Evolutionary conservation across 2,797 vertebrate species (phyloP).

Genomic region (Kryptopterus vitreolus): DNA sequence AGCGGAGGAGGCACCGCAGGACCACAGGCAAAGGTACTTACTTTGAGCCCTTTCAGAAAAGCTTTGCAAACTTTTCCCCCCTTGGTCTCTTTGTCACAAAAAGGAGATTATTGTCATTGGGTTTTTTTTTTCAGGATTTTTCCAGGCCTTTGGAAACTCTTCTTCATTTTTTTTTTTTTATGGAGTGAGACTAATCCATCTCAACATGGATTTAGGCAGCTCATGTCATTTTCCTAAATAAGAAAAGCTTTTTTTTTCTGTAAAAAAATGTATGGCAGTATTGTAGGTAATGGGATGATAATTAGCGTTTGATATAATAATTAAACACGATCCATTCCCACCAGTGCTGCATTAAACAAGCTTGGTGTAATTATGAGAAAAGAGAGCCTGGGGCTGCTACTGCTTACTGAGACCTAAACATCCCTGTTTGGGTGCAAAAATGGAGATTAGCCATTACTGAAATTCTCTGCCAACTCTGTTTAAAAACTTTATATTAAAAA

Average conservation of each 20-base stretch:
- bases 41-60: slow-evolving; percentile 21
- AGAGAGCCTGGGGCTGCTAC: slow-evolving; percentile 43
- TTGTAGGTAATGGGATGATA: slow-evolving; percentile 52
- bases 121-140: slow-evolving; percentile 26
- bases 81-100: slow-evolving; percentile 17
- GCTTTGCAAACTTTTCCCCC: neutral
- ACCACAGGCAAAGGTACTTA: slow-evolving; percentile 2
- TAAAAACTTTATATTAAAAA: too few species aligned
- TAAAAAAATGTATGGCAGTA: slow-evolving; percentile 30
- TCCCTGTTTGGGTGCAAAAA: slow-evolving; percentile 48
- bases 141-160: neutral
- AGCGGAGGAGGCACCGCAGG: neutral
- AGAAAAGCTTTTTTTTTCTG: slow-evolving; percentile 40
- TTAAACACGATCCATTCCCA: slow-evolving; percentile 52
- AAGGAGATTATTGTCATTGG: neutral
- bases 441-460: slow-evolving; percentile 44
- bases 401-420: slow-evolving; percentile 47
- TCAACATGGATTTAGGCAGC: slow-evolving; percentile 43
- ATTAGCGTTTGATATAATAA: slow-evolving; percentile 58
- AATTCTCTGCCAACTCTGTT: slow-evolving; percentile 32
- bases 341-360: slow-evolving; percentile 40
- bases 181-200: slow-evolving; percentile 43
- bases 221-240: slow-evolving; percentile 35
- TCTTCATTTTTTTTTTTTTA: slow-evolving; percentile 13
- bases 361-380: slow-evolving; percentile 50